Percentiles rank a stretch among this genome's conserved stretches.
Evolutionary conservation across 2,113 vertebrate species (phyloP).

Genomic region (Cercopithecus mona): DNA sequence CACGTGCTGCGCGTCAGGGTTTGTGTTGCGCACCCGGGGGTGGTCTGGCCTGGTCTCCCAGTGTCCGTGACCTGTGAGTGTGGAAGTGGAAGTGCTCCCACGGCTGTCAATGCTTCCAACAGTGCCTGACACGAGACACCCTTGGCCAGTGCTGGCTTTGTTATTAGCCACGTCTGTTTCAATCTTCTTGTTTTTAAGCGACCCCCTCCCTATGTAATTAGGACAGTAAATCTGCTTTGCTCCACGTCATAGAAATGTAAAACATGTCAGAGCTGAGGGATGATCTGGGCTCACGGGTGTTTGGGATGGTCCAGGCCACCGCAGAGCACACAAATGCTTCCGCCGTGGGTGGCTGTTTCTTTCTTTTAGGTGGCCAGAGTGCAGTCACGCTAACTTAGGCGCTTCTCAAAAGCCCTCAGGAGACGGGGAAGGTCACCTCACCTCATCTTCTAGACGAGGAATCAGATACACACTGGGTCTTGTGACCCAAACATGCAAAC

Average conservation of each 20-base stretch:
- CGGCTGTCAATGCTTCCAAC: too few species aligned
- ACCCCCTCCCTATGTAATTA: accelerated
- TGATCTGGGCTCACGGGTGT: background rate
- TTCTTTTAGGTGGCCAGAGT: background rate
- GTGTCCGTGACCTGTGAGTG: background rate
- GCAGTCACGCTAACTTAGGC: background rate
- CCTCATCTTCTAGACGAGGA: background rate
- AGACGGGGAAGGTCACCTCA: background rate
- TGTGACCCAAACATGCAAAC: accelerated
- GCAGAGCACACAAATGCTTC: accelerated
- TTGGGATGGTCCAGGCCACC: background rate
- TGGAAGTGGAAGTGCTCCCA: background rate
- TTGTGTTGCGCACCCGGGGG: too few species aligned
- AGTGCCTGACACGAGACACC: accelerated
- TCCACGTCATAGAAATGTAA: accelerated
- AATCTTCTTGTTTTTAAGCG: background rate
- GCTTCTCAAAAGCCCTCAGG: background rate
- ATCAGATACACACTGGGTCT: background rate
- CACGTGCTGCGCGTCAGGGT: background rate
- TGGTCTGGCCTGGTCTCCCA: background rate
- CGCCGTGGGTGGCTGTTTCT: background rate
- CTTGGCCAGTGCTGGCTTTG: background rate
- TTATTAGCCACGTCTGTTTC: accelerated
- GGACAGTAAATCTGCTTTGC: background rate
- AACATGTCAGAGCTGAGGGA: accelerated